phyloP scores from a whole-genome alignment of 2,113 vertebrate genomes.

The Lophotis ruficrista region DNA sequence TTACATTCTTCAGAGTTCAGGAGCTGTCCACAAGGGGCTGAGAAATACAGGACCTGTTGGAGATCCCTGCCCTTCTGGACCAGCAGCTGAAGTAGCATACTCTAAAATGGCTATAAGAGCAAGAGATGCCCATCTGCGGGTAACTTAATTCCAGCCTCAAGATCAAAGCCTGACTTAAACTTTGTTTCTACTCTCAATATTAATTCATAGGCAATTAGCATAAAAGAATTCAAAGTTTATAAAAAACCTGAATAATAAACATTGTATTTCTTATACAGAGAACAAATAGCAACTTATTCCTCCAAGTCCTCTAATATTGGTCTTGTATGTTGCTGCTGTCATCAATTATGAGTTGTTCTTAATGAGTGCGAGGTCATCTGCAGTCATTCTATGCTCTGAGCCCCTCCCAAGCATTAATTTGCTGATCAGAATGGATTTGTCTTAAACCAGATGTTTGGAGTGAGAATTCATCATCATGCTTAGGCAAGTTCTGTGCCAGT shows the following conservation, averaged over 20 bases:
- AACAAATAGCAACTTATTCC: background rate
- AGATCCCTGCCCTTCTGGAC: background rate
- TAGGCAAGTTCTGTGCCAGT: background rate
- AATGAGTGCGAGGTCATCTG: background rate
- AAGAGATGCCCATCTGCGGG: background rate
- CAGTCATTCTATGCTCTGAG: background rate
- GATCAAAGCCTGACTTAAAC: background rate
- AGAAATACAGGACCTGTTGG: background rate
- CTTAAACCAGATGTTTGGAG: background rate
- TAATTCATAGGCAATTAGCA: background rate
- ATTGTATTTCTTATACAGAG: background rate
- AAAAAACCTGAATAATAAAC: background rate
- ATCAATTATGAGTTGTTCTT: background rate
- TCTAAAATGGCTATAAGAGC: background rate
- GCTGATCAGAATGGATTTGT: background rate
- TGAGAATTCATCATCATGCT: background rate
- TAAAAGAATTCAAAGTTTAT: background rate
- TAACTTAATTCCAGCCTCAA: background rate
- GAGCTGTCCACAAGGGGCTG: background rate
- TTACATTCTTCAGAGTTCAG: background rate
- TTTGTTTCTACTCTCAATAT: background rate
- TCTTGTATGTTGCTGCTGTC: background rate
- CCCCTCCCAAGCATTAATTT: background rate
- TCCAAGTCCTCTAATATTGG: background rate
- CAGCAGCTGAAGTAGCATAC: background rate